Base-by-base conservation (phyloP, 1,140 invertebrate genomes). In the Drosophila ficusphila region DNA sequence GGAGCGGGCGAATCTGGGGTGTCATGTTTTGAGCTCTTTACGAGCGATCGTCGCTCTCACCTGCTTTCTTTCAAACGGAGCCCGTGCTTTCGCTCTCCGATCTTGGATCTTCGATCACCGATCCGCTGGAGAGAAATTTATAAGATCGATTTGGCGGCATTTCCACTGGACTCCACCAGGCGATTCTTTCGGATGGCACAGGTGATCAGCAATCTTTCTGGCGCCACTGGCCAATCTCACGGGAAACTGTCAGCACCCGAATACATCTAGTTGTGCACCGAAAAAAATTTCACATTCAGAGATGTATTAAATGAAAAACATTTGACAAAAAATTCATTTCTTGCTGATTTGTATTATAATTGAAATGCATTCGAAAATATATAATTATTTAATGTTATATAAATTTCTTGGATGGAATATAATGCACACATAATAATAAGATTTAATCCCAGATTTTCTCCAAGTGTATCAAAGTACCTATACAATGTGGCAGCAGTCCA, bases 1-100 rank as follows among this genome's bases (percentile, higher is more conserved):
- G 39, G 38, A 54, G 54, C 48, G 56, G 38, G 33, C 49, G 53
- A 65, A 71, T 71, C 67, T 44, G 65, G 68, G 52, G 53, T 39
- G 65, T 77, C 60, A 68, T 56, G 73, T 46, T 42, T 61, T 79
- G 33, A 61, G 52, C 75, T 60, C 58, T 75, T 62, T 71, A 64
- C 56, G 60, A 64, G 56, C 42, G 21, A 33, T 12, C 25, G 34
- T 44, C 64, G 58, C 71, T 72, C 71, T 81, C 72, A 46, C 64
- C 82, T 73, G 81, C 82, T 85, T 85, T 85, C 81, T 81, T 85
- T 38, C 76, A 42, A 67, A 46, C 69, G 41, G 38, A 56, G 33
- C n/a, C 56, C 23, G 44, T 36, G 36, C 54, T 74, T 67, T 62
- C 51, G 56, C 69, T 61, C 74, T 83, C 29, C 57, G 53, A 33